A percentile compares a stretch with the other conserved stretches of the same genome.
phyloP scores from a whole-genome alignment of 2,113 vertebrate species.

The Athene noctua region DNA sequence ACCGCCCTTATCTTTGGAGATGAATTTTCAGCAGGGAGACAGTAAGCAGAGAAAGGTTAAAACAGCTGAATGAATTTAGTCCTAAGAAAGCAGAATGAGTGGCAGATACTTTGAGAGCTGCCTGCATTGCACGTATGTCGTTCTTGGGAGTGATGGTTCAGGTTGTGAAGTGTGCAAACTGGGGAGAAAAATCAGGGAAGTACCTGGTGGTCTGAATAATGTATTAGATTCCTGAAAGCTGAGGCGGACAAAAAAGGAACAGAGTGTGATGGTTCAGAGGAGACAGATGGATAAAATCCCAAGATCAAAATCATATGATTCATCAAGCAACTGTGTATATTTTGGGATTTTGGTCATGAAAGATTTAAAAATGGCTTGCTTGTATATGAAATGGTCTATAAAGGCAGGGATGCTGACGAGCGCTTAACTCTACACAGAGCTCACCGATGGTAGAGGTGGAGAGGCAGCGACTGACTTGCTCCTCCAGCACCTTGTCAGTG shows the following conservation, averaged over 20 bases:
- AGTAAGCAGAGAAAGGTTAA: neutral
- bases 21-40: neutral
- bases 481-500: accelerated
- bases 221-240: neutral
- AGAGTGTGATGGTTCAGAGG: neutral
- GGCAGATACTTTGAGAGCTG: neutral
- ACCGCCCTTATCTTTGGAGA: neutral
- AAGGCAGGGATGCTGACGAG: neutral
- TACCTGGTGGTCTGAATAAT: slow-evolving; percentile 16
- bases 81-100: neutral
- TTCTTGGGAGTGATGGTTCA: neutral
- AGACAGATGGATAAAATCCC: slow-evolving; percentile 21
- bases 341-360: slow-evolving; percentile 14
- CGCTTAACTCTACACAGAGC: neutral
- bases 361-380: neutral
- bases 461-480: neutral
- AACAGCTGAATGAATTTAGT: neutral
- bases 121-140: neutral
- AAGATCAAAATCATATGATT: neutral
- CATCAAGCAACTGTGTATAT: neutral
- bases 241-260: neutral
- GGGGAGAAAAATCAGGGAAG: neutral
- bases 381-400: neutral
- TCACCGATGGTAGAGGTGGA: neutral
- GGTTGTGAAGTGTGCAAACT: neutral